Percentiles rank a stretch among this genome's conserved stretches.
Evolutionary conservation across 2,113 vertebrate genomes (phyloP).

Genomic region (Pomatorhinus ruficollis): DNA sequence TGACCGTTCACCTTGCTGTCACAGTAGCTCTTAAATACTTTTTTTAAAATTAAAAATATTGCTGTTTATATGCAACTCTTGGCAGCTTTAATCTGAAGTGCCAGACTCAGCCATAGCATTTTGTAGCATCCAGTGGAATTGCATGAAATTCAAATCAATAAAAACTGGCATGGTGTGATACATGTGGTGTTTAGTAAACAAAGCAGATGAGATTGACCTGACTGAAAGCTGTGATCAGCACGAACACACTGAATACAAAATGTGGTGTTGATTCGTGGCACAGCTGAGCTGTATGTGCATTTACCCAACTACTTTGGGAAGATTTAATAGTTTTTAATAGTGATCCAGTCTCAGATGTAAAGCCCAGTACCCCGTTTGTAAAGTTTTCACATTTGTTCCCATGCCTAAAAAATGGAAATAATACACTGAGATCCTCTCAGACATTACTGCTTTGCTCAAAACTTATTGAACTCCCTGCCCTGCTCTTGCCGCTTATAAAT

Average conservation of each 20-base stretch:
- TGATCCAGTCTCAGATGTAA: neutral
- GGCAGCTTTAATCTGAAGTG: neutral
- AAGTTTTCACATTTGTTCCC: neutral
- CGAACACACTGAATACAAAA: constrained; percentile 12
- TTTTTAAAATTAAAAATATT: neutral
- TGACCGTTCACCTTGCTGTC: neutral
- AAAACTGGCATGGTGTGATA: constrained; percentile 17
- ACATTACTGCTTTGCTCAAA: neutral
- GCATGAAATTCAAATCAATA: constrained; percentile 45
- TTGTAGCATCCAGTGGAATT: neutral
- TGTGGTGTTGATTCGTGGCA: neutral
- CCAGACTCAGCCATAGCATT: neutral
- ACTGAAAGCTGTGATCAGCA: constrained; percentile 46
- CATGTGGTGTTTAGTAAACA: constrained; percentile 61
- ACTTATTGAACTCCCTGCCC: neutral
- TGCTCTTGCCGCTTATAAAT: neutral
- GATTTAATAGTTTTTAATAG: neutral
- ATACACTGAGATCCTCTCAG: neutral
- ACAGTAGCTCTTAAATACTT: neutral
- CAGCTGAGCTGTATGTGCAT: neutral
- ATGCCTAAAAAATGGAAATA: neutral
- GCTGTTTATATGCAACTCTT: neutral
- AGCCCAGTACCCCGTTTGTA: neutral
- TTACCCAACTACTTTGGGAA: neutral
- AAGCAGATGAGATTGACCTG: constrained; percentile 43